Evolutionary conservation across 2,888 invertebrate genomes (phyloP).

Genomic region (Nephrotoma guestfalica): DNA sequence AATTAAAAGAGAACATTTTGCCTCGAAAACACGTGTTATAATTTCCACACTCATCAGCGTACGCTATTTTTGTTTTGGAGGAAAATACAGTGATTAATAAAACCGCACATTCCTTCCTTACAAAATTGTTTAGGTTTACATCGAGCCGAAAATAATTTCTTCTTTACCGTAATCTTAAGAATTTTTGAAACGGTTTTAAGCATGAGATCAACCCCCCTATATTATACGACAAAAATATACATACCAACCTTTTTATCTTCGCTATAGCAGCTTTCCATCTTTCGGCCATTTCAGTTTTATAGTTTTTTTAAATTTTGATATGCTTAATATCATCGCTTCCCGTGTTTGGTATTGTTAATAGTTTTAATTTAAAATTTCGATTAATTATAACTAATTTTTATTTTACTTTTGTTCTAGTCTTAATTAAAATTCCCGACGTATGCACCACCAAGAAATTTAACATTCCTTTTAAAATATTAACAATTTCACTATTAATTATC

Average conservation of each 20-base stretch:
- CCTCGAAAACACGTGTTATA: background rate
- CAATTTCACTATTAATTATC: background rate
- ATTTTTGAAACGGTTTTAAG: too few relatives aligned
- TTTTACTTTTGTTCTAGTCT: background rate
- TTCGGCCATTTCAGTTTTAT: slow-evolving; percentile 17
- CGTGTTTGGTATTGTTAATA: background rate
- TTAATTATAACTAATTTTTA: background rate
- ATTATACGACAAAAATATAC: background rate
- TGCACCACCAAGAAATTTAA: background rate
- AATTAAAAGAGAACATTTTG: background rate
- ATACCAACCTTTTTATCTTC: slow-evolving; percentile 14
- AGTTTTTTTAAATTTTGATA: slow-evolving; percentile 3
- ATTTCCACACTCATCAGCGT: background rate
- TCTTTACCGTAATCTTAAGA: too few relatives aligned
- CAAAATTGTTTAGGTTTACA: too few relatives aligned
- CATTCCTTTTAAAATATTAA: background rate
- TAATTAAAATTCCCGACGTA: background rate
- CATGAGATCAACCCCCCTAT: too few relatives aligned
- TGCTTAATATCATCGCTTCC: slow-evolving; percentile 1
- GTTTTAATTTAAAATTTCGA: background rate
- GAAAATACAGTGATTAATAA: background rate
- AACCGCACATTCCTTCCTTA: background rate
- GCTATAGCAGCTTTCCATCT: slow-evolving; percentile 20
- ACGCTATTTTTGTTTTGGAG: background rate
- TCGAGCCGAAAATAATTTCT: too few relatives aligned